A percentile compares a stretch with the other conserved stretches of the same genome.
phyloP scores from a whole-genome alignment of 1,140 invertebrate species.

The Heliconius hermathena region DNA sequence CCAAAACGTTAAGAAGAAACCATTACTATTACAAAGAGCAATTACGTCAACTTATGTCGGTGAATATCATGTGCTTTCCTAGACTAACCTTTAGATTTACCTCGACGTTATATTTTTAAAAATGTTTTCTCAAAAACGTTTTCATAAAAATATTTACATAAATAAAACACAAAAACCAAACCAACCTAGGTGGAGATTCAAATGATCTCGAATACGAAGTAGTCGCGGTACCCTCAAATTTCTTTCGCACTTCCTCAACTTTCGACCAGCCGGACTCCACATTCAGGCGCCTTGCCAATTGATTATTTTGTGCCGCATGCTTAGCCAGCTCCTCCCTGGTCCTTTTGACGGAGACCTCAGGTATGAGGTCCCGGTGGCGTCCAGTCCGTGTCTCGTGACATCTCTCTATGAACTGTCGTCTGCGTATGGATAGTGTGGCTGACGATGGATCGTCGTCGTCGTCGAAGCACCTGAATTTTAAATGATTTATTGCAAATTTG shows the following conservation, averaged over 20 bases:
- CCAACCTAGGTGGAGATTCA: conserved; percentile 69
- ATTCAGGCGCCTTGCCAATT: conserved; percentile 66
- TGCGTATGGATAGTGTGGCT: conserved; percentile 59
- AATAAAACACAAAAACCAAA: not conserved
- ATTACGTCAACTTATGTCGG: too few species aligned
- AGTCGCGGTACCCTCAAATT: conserved; percentile 66
- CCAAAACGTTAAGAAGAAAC: too few species aligned
- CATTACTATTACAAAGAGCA: too few species aligned
- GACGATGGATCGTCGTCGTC: conserved; percentile 58
- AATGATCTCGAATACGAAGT: conserved; percentile 67
- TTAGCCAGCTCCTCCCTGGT: conserved; percentile 72
- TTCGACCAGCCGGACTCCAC: conserved; percentile 74
- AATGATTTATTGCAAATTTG: not conserved
- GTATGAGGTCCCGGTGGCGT: conserved; percentile 55
- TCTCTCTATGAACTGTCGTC: conserved; percentile 71
- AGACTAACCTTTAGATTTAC: too few species aligned
- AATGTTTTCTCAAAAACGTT: too few species aligned
- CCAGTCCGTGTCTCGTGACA: conserved; percentile 63
- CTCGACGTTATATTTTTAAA: too few species aligned
- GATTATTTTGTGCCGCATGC: conserved; percentile 62
- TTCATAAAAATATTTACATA: too few species aligned
- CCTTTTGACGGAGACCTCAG: conserved; percentile 67
- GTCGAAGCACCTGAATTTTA: conserved; percentile 58
- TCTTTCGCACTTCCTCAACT: conserved; percentile 75
- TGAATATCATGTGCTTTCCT: too few species aligned